Conservation (phyloP, 2,797 vertebrate species). For the Tiaroga cobitis region DNA sequence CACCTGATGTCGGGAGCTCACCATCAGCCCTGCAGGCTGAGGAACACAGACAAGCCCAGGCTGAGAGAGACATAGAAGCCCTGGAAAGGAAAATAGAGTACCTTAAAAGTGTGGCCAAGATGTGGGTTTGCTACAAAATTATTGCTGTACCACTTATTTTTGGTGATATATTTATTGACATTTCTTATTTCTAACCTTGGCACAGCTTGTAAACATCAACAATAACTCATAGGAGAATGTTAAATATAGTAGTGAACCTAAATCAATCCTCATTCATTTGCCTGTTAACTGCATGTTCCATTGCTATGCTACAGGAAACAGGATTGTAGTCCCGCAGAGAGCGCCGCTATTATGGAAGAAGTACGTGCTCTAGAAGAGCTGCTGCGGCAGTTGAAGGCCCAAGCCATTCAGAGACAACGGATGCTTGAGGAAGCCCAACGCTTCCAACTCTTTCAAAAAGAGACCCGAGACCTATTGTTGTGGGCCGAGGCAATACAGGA, state of each 20-base stretch:
- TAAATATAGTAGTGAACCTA: not conserved
- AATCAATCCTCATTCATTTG: not conserved
- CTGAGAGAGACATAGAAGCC: constrained; percentile 79
- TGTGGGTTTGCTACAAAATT: constrained; percentile 70
- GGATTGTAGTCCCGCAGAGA: constrained; percentile 82
- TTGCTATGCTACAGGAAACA: constrained; percentile 75
- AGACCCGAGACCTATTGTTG: constrained; percentile 74
- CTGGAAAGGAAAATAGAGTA: constrained; percentile 83
- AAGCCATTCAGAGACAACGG: constrained; percentile 64
- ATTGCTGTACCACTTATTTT: not conserved
- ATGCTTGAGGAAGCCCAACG: constrained; percentile 69
- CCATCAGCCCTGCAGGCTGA: constrained; percentile 70
- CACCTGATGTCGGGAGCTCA: constrained; percentile 68
- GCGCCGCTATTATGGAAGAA: constrained; percentile 78
- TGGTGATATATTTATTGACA: not conserved
- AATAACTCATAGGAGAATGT: constrained; percentile 3
- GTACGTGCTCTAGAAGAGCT: constrained; percentile 81
- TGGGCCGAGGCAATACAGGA: constrained; percentile 77
- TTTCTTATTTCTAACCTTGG: not conserved
- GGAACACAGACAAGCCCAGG: constrained; percentile 69
- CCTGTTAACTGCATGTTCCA: not conserved
- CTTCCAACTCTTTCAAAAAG: constrained; percentile 78
- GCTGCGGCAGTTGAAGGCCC: constrained; percentile 72
- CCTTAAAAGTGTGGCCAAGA: constrained; percentile 80
- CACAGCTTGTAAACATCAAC: not conserved